Evolutionary conservation across 2,888 invertebrate genomes (phyloP).

Genomic region (Andrena bucephala): DNA sequence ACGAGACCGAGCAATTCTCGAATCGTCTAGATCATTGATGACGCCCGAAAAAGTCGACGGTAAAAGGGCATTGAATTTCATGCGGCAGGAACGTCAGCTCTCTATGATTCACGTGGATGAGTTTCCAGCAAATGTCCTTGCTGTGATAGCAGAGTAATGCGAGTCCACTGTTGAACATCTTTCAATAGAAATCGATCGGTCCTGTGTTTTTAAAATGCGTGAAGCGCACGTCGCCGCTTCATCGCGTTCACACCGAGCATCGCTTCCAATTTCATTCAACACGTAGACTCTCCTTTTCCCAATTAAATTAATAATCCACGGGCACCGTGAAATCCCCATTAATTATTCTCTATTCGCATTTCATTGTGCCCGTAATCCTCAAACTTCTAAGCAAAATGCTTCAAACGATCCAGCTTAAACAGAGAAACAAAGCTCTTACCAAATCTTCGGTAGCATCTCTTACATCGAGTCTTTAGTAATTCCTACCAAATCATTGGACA

Average conservation of each 20-base stretch:
- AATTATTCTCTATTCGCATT: background rate
- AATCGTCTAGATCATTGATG: slow-evolving; percentile 2
- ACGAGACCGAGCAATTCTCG: background rate
- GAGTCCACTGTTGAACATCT: slow-evolving; percentile 72
- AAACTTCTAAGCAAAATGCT: background rate
- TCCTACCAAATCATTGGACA: too few relatives aligned
- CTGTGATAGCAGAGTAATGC: slow-evolving; percentile 68
- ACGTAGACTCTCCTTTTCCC: background rate
- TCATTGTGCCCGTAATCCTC: background rate
- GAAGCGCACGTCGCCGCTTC: slow-evolving; percentile 55
- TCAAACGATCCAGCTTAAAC: background rate
- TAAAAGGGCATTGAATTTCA: slow-evolving; percentile 64
- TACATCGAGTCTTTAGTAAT: too few relatives aligned
- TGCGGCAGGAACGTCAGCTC: slow-evolving; percentile 52
- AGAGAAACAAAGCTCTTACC: background rate
- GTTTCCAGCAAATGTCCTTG: slow-evolving; percentile 69
- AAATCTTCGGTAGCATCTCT: too few relatives aligned
- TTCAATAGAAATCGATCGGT: slow-evolving; percentile 74
- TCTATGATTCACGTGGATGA: slow-evolving; percentile 66
- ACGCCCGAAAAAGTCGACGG: slow-evolving; percentile 28
- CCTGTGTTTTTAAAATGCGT: slow-evolving; percentile 66
- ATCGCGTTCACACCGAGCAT: slow-evolving; percentile 34
- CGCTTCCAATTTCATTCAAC: slow-evolving; percentile 28
- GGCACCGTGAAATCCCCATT: background rate
- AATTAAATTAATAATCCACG: background rate